Percentiles rank a stretch among this genome's conserved stretches.
phyloP scores from a whole-genome alignment of 2,888 invertebrate species.

The Pheosia tremula region DNA sequence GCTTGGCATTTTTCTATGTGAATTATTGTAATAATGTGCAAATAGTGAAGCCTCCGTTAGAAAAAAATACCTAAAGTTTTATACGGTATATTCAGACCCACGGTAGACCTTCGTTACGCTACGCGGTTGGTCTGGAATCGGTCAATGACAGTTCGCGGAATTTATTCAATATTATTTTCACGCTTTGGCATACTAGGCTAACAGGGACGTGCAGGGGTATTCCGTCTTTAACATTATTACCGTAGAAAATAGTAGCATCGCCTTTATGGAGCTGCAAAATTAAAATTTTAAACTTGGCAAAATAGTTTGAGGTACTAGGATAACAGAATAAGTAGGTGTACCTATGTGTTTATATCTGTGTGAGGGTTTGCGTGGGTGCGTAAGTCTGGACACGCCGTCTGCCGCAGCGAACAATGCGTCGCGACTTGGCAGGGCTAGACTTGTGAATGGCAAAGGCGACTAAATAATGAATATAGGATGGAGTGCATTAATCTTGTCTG shows the following conservation, averaged over 20 bases:
- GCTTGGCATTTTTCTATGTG: conserved; percentile 11
- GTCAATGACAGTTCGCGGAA: too few species aligned
- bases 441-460: conserved; percentile 25
- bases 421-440: conserved; percentile 7
- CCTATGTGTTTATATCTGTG: not conserved
- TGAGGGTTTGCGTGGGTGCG: not conserved
- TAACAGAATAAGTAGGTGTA: not conserved
- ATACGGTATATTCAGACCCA: too few species aligned
- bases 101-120: too few species aligned
- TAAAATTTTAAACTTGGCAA: not conserved
- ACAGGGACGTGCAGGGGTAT: too few species aligned
- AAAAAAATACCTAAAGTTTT: not conserved
- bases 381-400: conserved; percentile 22
- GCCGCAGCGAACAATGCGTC: conserved; percentile 7
- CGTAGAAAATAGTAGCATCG: too few species aligned
- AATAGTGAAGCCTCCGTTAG: not conserved
- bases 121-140: too few species aligned
- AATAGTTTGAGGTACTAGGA: not conserved
- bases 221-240: too few species aligned
- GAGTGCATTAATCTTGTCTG: not conserved
- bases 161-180: too few species aligned
- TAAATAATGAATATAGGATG: not conserved
- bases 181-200: too few species aligned
- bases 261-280: not conserved
- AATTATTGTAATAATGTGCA: not conserved